Conservation (phyloP, 2,797 vertebrate species). For the Chaunax sp. region DNA sequence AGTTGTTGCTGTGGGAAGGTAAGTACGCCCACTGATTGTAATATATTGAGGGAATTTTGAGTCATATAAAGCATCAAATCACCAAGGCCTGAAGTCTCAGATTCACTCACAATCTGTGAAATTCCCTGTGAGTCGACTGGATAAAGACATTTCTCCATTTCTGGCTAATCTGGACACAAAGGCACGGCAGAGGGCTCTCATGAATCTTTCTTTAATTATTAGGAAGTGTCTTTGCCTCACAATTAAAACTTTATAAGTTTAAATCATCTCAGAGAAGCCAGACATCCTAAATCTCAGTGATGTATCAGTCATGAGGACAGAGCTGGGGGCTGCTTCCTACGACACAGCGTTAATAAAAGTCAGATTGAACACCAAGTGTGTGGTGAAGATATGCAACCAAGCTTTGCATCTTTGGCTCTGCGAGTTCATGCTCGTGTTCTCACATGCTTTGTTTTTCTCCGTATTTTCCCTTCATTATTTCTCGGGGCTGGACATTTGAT, state of each 20-base stretch:
- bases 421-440: neutral
- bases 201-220: constrained; percentile 45
- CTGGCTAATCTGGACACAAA: constrained; percentile 62
- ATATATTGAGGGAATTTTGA: constrained; percentile 64
- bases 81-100: constrained; percentile 57
- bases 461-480: constrained; percentile 32
- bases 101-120: constrained; percentile 34
- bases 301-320: constrained; percentile 25
- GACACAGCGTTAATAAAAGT: constrained; percentile 32
- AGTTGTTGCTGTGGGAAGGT: constrained; percentile 55
- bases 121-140: constrained; percentile 56
- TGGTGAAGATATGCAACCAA: constrained; percentile 28
- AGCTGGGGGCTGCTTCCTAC: constrained; percentile 14
- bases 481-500: constrained; percentile 34
- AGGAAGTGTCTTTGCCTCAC: constrained; percentile 36
- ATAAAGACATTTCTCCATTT: constrained; percentile 62
- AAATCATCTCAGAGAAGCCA: constrained; percentile 42
- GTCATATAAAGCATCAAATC: constrained; percentile 64
- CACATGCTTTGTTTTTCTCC: constrained; percentile 30
- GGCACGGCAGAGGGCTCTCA: constrained; percentile 27
- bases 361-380: constrained; percentile 1
- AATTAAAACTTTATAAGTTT: constrained; percentile 49
- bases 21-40: constrained; percentile 57
- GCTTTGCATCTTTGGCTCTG: constrained; percentile 27
- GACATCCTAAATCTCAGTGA: constrained; percentile 43